A percentile compares a stretch with the other conserved stretches of the same genome.
phyloP scores from a whole-genome alignment of 2,888 invertebrate genomes.

The Anarsia innoxiella region DNA sequence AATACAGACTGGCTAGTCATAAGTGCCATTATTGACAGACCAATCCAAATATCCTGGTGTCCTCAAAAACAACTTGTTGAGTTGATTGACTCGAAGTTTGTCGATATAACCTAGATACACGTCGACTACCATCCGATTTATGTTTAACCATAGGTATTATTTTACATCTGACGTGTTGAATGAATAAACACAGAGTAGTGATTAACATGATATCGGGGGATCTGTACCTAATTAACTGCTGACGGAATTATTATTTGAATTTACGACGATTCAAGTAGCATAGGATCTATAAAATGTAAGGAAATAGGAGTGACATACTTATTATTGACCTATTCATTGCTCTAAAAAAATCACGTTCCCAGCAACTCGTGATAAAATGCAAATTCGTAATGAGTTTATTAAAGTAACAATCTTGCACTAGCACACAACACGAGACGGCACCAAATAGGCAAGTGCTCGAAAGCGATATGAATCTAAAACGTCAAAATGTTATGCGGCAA shows the following conservation, averaged over 20 bases:
- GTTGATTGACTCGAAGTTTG: slow-evolving; percentile 4
- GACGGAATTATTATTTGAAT: too few relatives aligned
- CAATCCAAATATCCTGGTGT: slow-evolving; percentile 3
- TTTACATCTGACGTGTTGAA: neutral
- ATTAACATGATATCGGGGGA: neutral
- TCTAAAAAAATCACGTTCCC: too few relatives aligned
- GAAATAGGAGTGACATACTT: too few relatives aligned
- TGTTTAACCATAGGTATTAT: neutral
- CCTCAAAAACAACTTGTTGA: slow-evolving; percentile 3
- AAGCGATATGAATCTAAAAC: slow-evolving; percentile 32
- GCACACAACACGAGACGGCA: slow-evolving; percentile 4
- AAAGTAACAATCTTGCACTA: too few relatives aligned
- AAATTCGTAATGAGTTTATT: too few relatives aligned
- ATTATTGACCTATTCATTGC: too few relatives aligned
- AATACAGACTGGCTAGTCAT: too few relatives aligned
- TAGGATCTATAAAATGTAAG: too few relatives aligned
- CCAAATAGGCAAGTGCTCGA: slow-evolving; percentile 12
- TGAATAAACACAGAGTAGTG: neutral
- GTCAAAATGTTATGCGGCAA: slow-evolving; percentile 64
- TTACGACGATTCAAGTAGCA: too few relatives aligned
- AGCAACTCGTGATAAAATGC: too few relatives aligned
- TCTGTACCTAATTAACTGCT: too few relatives aligned
- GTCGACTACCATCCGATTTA: neutral
- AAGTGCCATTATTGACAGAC: slow-evolving; percentile 1
- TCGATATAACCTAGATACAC: slow-evolving; percentile 1